These are phyloP conservation scores for Rhynchopsitta pachyrhyncha DNA, from an alignment of 2,113 vertebrate genomes.

Conservation along the genomic window DNA sequence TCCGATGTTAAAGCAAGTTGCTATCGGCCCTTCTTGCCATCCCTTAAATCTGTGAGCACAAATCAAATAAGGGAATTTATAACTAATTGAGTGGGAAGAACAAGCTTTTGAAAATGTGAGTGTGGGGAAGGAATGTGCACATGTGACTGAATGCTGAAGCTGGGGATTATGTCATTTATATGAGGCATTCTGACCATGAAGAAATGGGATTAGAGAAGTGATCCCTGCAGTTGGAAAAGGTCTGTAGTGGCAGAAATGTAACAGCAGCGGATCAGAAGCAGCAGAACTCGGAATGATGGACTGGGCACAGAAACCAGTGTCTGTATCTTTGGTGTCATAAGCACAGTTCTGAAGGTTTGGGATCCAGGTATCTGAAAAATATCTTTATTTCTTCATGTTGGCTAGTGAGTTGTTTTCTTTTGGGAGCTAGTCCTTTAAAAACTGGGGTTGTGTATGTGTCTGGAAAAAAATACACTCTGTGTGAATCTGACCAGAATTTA, in stretches of 20 bases:
- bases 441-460: neutral
- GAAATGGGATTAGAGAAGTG: neutral
- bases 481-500: neutral
- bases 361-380: neutral
- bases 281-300: neutral
- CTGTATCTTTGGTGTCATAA: neutral
- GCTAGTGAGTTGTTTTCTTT: neutral
- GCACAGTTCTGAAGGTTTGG: rapidly evolving
- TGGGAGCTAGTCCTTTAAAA: neutral
- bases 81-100: neutral
- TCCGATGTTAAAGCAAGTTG: neutral
- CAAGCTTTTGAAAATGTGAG: neutral
- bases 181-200: neutral
- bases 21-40: neutral
- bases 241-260: neutral
- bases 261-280: neutral
- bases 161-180: neutral
- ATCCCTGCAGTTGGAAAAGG: neutral
- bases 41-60: neutral
- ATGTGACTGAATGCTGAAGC: neutral
- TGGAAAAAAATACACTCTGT: rapidly evolving
- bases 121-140: neutral
- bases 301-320: neutral
- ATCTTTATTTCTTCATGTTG: neutral
- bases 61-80: neutral